A percentile compares a stretch with the other conserved stretches of the same genome.
Evolutionary conservation across 2,888 invertebrate genomes (phyloP).

Genomic region (Syrista parreyssii): DNA sequence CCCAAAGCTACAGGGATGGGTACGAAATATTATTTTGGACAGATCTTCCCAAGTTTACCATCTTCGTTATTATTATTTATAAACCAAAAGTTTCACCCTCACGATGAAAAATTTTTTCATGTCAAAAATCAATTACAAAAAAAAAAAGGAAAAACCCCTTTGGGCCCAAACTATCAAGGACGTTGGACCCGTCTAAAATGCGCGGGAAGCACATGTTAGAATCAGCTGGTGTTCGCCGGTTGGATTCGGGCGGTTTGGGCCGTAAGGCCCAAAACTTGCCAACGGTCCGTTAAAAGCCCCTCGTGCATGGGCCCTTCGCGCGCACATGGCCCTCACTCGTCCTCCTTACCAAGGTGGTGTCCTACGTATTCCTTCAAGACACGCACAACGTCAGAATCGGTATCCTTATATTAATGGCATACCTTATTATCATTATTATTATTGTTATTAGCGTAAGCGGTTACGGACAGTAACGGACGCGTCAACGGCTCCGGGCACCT

Average conservation of each 20-base stretch:
- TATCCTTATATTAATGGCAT: slow-evolving; percentile 61
- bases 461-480: slow-evolving; percentile 57
- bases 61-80: neutral
- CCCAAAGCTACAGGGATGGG: neutral
- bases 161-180: neutral
- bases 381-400: slow-evolving; percentile 40
- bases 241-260: neutral
- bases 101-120: neutral
- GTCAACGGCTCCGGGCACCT: slow-evolving; percentile 63
- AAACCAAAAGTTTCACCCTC: neutral
- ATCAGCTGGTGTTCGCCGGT: slow-evolving; percentile 60
- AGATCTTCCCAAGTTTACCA: neutral
- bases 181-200: slow-evolving; percentile 30
- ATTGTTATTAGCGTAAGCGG: slow-evolving; percentile 45
- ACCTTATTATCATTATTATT: slow-evolving; percentile 36
- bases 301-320: slow-evolving; percentile 39
- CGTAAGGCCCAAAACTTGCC: slow-evolving; percentile 42
- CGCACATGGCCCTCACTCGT: slow-evolving; percentile 55
- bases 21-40: neutral
- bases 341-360: neutral
- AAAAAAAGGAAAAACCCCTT: neutral
- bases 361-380: slow-evolving; percentile 33
- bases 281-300: slow-evolving; percentile 56
- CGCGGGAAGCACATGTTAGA: slow-evolving; percentile 61
- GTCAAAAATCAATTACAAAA: neutral